Percentiles rank a stretch among this genome's conserved stretches.
These are phyloP conservation scores for Euwallacea fornicatus DNA, from an alignment of 1,140 invertebrate genomes.

Conservation along the genomic window DNA sequence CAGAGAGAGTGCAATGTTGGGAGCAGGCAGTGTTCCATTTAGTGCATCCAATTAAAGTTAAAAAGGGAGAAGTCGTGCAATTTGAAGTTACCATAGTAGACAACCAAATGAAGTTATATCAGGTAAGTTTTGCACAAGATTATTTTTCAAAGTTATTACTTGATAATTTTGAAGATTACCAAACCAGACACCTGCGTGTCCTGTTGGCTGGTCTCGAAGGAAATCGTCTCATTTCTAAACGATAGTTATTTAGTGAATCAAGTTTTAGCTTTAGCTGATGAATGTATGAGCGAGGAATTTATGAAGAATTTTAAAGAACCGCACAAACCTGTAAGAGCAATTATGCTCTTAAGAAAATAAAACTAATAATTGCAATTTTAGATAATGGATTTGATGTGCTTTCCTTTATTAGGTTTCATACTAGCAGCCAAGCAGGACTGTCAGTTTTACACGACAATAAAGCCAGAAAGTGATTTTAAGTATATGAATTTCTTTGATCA, in stretches of 20 bases:
- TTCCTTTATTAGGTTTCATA: conserved; percentile 57
- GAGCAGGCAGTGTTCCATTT: conserved; percentile 55
- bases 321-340: conserved; percentile 26
- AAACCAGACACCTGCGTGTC: conserved; percentile 30
- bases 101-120: conserved; percentile 42
- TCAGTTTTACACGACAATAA: conserved; percentile 46
- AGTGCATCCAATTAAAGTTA: conserved; percentile 50
- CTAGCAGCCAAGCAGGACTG: conserved; percentile 53
- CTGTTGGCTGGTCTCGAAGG: conserved; percentile 52
- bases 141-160: conserved; percentile 1
- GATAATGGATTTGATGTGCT: conserved; percentile 54
- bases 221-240: conserved; percentile 61
- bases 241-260: conserved; percentile 56
- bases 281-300: conserved; percentile 47
- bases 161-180: conserved; percentile 12
- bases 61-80: conserved; percentile 51
- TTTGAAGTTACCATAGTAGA: conserved; percentile 55
- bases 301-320: conserved; percentile 18
- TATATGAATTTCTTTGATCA: conserved; percentile 51
- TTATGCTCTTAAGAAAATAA: background rate
- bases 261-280: conserved; percentile 51
- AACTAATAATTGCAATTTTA: conserved; percentile 13
- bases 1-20: conserved; percentile 66
- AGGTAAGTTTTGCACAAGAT: conserved; percentile 10
- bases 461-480: conserved; percentile 48